These are phyloP conservation scores for Lottia scabra DNA, from an alignment of 2,888 invertebrate species.

Conservation along the genomic window DNA sequence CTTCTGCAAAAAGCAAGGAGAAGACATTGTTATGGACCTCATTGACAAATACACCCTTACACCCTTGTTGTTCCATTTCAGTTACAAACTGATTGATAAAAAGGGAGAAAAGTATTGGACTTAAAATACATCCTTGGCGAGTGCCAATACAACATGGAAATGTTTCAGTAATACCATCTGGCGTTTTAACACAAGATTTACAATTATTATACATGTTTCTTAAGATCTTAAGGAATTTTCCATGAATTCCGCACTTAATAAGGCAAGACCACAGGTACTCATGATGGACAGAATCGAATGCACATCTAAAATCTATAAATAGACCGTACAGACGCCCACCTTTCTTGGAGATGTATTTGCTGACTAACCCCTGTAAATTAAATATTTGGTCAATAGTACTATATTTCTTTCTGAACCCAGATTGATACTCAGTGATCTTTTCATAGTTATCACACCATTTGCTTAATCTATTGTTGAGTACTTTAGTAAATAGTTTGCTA, in stretches of 20 bases:
- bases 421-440: not conserved
- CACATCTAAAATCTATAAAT: not conserved
- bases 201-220: slow-evolving; percentile 2
- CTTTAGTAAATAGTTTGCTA: slow-evolving; percentile 1
- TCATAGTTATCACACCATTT: not conserved
- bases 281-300: not conserved
- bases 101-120: not conserved
- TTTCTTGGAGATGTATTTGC: not conserved
- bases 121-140: slow-evolving; percentile 9
- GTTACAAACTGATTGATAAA: slow-evolving; percentile 2
- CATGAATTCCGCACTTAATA: not conserved
- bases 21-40: slow-evolving; percentile 4
- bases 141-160: slow-evolving; percentile 1
- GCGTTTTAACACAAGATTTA: slow-evolving; percentile 5
- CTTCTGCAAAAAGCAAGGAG: slow-evolving; percentile 17
- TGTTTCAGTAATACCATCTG: not conserved
- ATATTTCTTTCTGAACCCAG: not conserved
- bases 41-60: slow-evolving; percentile 8
- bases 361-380: not conserved
- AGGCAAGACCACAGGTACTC: not conserved
- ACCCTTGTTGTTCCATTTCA: not conserved
- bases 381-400: slow-evolving; percentile 1
- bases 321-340: not conserved
- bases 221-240: not conserved
- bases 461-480: not conserved